These are phyloP conservation scores for Scolopax rusticola DNA, from an alignment of 2,797 vertebrate genomes.

Conservation along the genomic window DNA sequence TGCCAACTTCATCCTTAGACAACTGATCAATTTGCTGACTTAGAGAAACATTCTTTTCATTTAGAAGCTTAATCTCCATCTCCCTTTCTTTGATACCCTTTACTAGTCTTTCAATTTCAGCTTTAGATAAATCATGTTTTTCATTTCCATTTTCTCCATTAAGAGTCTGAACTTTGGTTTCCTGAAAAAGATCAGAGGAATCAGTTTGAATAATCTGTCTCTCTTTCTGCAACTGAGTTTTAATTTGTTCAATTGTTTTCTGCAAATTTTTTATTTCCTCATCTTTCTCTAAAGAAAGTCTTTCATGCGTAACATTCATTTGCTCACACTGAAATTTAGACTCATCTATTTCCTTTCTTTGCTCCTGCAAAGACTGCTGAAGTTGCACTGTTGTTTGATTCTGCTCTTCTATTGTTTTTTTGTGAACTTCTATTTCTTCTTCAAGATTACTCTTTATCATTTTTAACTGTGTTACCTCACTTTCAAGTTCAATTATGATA, in stretches of 20 bases:
- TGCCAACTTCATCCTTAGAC: conserved; percentile 92
- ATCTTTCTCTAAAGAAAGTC: conserved; percentile 88
- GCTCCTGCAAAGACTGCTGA: conserved; percentile 87
- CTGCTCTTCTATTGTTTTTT: conserved; percentile 86
- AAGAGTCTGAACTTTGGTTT: conserved; percentile 90
- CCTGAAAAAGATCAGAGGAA: conserved; percentile 88
- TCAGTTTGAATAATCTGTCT: conserved; percentile 78
- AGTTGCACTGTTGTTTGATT: conserved; percentile 82
- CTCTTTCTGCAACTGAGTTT: conserved; percentile 78
- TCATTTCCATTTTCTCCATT: conserved; percentile 93
- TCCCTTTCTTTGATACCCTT: conserved; percentile 97
- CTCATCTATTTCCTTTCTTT: conserved; percentile 89
- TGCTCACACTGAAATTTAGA: conserved; percentile 88
- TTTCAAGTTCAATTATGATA: conserved; percentile 92
- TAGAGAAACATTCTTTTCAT: conserved; percentile 93
- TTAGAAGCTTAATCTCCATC: conserved; percentile 92
- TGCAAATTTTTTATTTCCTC: conserved; percentile 89
- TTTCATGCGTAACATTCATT: conserved; percentile 86
- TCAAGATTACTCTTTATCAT: conserved; percentile 82
- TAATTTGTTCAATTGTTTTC: conserved; percentile 84
- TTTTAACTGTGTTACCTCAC: conserved; percentile 90
- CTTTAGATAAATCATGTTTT: conserved; percentile 97
- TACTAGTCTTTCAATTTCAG: conserved; percentile 91
- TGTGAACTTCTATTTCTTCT: conserved; percentile 85
- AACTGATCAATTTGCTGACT: conserved; percentile 92